Conservation (phyloP, 2,797 vertebrate genomes). For the Neopelma chrysocephalum region DNA sequence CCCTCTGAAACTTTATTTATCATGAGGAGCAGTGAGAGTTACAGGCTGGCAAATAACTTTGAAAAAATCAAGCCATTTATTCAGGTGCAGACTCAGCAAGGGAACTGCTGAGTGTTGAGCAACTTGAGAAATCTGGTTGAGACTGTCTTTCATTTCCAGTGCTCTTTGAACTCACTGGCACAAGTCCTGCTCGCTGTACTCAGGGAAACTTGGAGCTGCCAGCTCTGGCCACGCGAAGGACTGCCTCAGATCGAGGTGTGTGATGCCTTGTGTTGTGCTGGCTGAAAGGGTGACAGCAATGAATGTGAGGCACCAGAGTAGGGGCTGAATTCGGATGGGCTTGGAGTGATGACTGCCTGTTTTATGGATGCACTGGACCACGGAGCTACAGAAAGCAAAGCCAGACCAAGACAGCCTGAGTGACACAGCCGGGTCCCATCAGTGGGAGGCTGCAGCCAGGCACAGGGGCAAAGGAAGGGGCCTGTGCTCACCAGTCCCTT, state of each 20-base stretch:
- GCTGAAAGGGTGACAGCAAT: not conserved
- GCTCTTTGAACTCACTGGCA: conserved; percentile 59
- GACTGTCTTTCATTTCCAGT: not conserved
- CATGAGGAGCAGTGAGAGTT: conserved; percentile 2
- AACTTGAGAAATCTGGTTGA: conserved; percentile 22
- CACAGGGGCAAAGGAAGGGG: not conserved
- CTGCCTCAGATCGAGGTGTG: not conserved
- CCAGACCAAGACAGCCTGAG: accelerated
- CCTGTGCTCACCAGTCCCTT: not conserved
- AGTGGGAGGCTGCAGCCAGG: accelerated
- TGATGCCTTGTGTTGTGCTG: not conserved
- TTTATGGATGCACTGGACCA: accelerated
- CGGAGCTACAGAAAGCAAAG: not conserved
- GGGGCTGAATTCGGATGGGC: not conserved
- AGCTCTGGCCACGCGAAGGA: not conserved
- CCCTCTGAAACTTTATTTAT: conserved; percentile 54
- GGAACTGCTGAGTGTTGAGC: conserved; percentile 44
- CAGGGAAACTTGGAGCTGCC: not conserved
- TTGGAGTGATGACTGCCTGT: accelerated
- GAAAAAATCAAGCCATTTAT: conserved; percentile 49
- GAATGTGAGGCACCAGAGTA: accelerated
- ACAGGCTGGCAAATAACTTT: not conserved
- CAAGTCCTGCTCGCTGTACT: not conserved
- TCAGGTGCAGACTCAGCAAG: conserved; percentile 60
- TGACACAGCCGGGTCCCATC: accelerated